Evolutionary conservation across 2,888 invertebrate genomes (phyloP).

Genomic region (Phanerotoma sp.): DNA sequence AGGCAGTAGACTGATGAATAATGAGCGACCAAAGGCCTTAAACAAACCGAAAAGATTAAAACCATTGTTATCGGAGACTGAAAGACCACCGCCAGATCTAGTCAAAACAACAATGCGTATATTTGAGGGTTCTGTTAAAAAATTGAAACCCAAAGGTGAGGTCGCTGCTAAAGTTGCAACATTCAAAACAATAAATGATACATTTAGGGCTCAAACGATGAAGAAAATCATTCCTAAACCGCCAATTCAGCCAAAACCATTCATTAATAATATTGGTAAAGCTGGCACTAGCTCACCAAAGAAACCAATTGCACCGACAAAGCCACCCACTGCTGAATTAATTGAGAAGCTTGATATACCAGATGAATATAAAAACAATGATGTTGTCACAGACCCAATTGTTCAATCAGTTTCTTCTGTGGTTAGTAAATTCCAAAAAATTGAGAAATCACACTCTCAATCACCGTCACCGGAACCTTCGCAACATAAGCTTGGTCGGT

Average conservation of each 20-base stretch:
- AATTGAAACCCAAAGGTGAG: conserved; percentile 59
- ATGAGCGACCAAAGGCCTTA: conserved; percentile 55
- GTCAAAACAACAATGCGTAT: conserved; percentile 83
- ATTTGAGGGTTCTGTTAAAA: conserved; percentile 67
- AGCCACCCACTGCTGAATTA: conserved; percentile 42
- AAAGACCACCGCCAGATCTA: conserved; percentile 85
- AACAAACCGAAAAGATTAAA: conserved; percentile 65
- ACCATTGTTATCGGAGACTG: conserved; percentile 70
- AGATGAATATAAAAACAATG: conserved; percentile 39
- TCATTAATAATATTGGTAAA: conserved; percentile 46
- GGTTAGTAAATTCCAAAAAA: conserved; percentile 55
- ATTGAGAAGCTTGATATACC: conserved; percentile 39
- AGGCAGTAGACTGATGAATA: conserved; percentile 50
- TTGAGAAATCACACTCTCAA: conserved; percentile 50
- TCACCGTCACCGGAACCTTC: conserved; percentile 49
- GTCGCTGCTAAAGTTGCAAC: conserved; percentile 68
- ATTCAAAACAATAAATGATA: conserved; percentile 66
- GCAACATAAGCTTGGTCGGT: conserved; percentile 45
- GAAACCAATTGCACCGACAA: conserved; percentile 41
- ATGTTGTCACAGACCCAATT: conserved; percentile 50
- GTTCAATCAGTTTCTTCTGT: conserved; percentile 53
- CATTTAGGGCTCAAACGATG: conserved; percentile 56
- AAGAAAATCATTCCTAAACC: conserved; percentile 59
- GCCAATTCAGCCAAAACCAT: conserved; percentile 59
- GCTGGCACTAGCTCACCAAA: conserved; percentile 53